Percentiles rank a stretch among this genome's conserved stretches.
Evolutionary conservation across 2,888 invertebrate species (phyloP).

Genomic region (Pedicia rivosa): DNA sequence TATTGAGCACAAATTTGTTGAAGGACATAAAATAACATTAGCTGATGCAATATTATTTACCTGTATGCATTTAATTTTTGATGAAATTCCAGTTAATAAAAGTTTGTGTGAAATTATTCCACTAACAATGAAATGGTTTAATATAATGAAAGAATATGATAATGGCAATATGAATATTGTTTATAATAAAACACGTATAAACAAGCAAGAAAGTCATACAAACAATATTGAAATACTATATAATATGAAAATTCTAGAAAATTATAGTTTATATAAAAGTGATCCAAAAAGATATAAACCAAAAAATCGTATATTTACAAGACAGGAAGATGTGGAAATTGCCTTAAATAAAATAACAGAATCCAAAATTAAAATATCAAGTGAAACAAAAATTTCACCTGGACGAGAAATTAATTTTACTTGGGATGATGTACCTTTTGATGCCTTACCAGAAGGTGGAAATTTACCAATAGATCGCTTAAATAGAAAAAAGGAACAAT

Average conservation of each 20-base stretch:
- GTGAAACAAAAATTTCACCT: slow-evolving; percentile 20
- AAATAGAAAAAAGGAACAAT: slow-evolving; percentile 65
- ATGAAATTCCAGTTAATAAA: slow-evolving; percentile 13
- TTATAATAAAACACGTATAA: neutral
- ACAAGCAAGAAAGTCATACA: no score
- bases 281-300: slow-evolving; percentile 64
- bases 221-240: neutral
- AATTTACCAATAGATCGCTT: slow-evolving; percentile 59
- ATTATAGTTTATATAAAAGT: slow-evolving; percentile 52
- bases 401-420: slow-evolving; percentile 32
- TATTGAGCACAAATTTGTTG: slow-evolving; percentile 58
- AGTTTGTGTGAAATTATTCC: slow-evolving; percentile 34
- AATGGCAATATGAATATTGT: neutral
- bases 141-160: slow-evolving; percentile 17
- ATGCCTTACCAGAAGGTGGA: slow-evolving; percentile 62
- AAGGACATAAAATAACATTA: slow-evolving; percentile 67
- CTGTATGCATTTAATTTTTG: slow-evolving; percentile 43
- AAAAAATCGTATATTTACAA: slow-evolving; percentile 54
- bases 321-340: slow-evolving; percentile 55
- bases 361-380: slow-evolving; percentile 30
- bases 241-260: slow-evolving; percentile 3
- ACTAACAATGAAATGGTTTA: slow-evolving; percentile 46
- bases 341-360: slow-evolving; percentile 31
- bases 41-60: slow-evolving; percentile 70
- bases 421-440: slow-evolving; percentile 56